Evolutionary conservation across 2,888 invertebrate genomes (phyloP), one percentile per base, ranked within the genome.

Genomic region (Andrena trimmerana): DNA sequence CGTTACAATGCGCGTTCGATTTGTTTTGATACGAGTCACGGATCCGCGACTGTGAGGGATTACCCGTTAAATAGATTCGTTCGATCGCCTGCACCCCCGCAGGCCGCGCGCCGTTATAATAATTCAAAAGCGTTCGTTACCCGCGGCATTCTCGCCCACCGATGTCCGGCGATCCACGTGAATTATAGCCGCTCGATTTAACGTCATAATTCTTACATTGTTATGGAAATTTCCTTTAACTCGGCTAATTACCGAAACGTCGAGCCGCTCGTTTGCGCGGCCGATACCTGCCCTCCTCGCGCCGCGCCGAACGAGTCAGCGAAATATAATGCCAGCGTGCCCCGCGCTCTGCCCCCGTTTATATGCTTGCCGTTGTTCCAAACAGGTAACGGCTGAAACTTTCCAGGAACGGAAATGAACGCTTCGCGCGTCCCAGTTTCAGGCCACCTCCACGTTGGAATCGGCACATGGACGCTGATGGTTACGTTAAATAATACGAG

Each of bases 1-100:
- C 60, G 66, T 70, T 20, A 50, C 50, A 59, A 65, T 67, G 65
- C 54, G 42, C 54, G 62, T 73, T 69, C 65, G 65, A 59, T 74
- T 75, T 50, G 70, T 71, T 74, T 67, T 31, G 70, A 68, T 72
- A 52, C 65, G 52, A 62, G 50, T 69, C 57, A 68, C 73, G 59
- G 52, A 57, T n/a, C 31, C 27, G 24, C 70, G 67, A 68, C 54
- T 57, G 62, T 67, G 81, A 75, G 71, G 63, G 71, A 80, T 83
- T 76, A 76, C 71, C 60, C 68, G 72, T 73, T 72, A 83, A 83
- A 83, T 83, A 73, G 75, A 83, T 76, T 73, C 76, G 71, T 48
- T 52, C 63, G 65, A 66, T 67, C 80, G 33, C 4, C 5, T 0
- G 42, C 20, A 0, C 16, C n/a, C 27, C 33, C 36, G 20, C 57